Base-by-base conservation (phyloP, 2,113 vertebrate species). In the Eudyptes chrysolophus region DNA sequence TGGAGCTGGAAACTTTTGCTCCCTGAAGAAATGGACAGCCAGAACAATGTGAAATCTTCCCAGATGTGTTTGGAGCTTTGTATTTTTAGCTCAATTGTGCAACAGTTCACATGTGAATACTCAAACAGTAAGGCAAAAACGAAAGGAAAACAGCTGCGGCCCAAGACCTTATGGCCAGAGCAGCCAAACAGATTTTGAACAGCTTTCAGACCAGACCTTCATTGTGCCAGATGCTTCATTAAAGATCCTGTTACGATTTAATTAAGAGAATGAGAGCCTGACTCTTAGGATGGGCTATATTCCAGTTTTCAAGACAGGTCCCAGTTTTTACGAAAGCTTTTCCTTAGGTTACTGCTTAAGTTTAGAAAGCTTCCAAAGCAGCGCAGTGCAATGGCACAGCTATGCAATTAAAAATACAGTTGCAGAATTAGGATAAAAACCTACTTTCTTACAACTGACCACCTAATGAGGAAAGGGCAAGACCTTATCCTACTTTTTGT, bases 41-140 rank as follows among this genome's bases (percentile, higher is more conserved):
- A 68, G 70, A 95, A 81, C 60, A 89, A 71, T 26, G 48, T 71
- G 42, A 84, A 94, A 57, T 94, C 60, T 89, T 95, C 70, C 65
- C 78, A 48, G 61, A 87, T 90, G 52, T 52, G 13, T 90, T 94
- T 91, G 61, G 69, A 87, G 57, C 27, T 94, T 92, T 84, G 55
- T 94, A 81, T 95, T 95, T 97, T 96, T 84, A 91, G 90, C 72
- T 92, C 42, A 75, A 0, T 55, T 84, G 51, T 71, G 25, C 65
- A 79, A 25, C 15, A 54, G 38, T 91, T 95, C 52, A 55, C 27
- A n/a, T 69, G 29, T 0, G 0, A 64, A 40, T 92, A 44, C 44
- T 89, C 44, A 30, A 92, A 80, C 34, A 71, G 38, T 64, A 64
- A 87, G 52, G 34, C 26, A 79, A 82, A 92, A 92, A 5, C 0